Evolutionary conservation across 2,113 vertebrate genomes (phyloP), one percentile per base, ranked within the genome.

Genomic region (Chloebia gouldiae): DNA sequence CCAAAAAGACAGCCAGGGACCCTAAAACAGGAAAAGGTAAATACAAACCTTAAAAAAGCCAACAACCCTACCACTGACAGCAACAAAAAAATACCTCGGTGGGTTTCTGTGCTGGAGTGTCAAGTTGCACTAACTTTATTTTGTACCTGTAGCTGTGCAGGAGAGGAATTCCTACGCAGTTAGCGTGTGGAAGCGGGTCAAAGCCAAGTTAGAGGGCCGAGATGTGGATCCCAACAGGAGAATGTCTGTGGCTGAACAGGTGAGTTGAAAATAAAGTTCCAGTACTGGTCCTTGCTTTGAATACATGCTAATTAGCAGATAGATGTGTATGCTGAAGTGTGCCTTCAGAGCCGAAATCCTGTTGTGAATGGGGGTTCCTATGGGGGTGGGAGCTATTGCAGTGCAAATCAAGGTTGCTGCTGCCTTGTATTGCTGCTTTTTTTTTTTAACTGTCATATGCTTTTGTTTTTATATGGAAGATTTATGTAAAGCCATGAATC

Each of bases 91-190:
- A 37, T 3, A 7, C 24, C 13, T 71, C 30, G 7, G 61, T 21
- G 49, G 27, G 37, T 16, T 90, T 89, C 49, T 72, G 14, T 80
- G 51, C 19, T 24, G 61, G 33, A 66, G 11, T 59, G 25, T 56
- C 25, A 49, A n/a, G 31, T 3, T n/a, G 27, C 59, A 73, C 72
- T 76, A 7, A 65, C 86, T 93, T 81, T 40, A 5, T 81, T 87
- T 90, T 94, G 79, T 81, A 11, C 81, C 85, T 80, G 44, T 83
- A 99, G 99, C 99, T 21, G 99, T 99, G 81, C 99, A 99, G 92
- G 99, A 99, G 97, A 98, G 99, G 95, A 99, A 99, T 97, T 99
- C 99, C 4, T 99, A 99, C 59, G 99, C 99, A 13, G 99, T 99
- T 92, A 99, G 99, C 17, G 99, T 99, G 97, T 99, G 99, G 99